Percentiles rank a stretch among this genome's conserved stretches.
These are phyloP conservation scores for Manis javanica DNA, from an alignment of 2,797 vertebrate species.

Conservation along the genomic window DNA sequence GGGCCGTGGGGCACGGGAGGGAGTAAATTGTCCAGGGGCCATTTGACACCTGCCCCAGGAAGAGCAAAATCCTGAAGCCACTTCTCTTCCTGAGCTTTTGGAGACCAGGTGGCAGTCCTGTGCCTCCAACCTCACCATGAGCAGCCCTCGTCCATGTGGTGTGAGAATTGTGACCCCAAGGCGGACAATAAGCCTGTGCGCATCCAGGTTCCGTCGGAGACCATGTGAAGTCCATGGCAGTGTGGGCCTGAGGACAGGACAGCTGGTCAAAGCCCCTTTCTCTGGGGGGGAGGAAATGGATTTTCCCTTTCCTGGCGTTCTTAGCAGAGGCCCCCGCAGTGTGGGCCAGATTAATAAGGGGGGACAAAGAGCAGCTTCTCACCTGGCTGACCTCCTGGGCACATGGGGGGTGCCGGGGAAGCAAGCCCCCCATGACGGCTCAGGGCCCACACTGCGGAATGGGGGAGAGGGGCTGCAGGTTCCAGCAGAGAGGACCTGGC, in stretches of 20 bases:
- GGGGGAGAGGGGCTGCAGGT: neutral
- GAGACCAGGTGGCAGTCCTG: neutral
- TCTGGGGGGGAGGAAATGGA: neutral
- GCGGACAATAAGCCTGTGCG: fast-evolving
- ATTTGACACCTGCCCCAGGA: fast-evolving
- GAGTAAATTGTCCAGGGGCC: neutral
- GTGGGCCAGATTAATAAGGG: neutral
- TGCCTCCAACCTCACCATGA: too few relatives aligned
- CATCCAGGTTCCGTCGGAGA: fast-evolving
- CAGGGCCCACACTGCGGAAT: neutral
- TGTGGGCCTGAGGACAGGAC: too few relatives aligned
- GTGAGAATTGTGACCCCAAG: fast-evolving
- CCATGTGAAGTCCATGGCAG: fast-evolving
- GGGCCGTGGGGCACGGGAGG: fast-evolving
- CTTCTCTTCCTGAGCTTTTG: too few relatives aligned
- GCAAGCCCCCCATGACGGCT: too few relatives aligned
- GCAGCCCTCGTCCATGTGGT: fast-evolving
- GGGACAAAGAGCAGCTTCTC: neutral
- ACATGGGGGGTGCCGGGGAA: neutral
- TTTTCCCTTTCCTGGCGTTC: neutral
- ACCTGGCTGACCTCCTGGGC: neutral
- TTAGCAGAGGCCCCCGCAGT: neutral
- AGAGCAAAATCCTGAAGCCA: too few relatives aligned
- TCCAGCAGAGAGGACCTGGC: neutral
- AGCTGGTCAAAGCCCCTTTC: neutral